Evolutionary conservation across 2,797 vertebrate species (phyloP), one percentile per base, ranked within the genome.

Genomic region (Remorina albescens): DNA sequence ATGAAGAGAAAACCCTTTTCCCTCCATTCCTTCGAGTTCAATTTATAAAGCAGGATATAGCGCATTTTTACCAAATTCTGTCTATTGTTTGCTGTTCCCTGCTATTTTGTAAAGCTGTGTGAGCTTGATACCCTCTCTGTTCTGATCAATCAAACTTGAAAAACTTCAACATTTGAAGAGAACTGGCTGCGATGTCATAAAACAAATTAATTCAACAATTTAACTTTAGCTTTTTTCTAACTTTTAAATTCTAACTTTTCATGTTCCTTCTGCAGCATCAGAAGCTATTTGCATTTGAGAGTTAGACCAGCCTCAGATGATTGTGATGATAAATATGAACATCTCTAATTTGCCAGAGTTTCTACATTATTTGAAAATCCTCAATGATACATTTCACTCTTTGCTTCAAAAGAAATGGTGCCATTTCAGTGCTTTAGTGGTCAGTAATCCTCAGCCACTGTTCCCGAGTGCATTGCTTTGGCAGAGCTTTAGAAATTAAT

Each of bases 331-430:
- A 32, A 47, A 42, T 18, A 30, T n/a, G n/a, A 41, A 49, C 36
- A 59, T 63, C 47, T 25, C 16, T 47, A 44, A 71, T 64, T 67
- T 68, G 37, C 23, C 59, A 41, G 10, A 61, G 28, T 53, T 6
- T 6, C n/a, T 6, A 55, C 34, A 50, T 65, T 19, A 41, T 3
- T 16, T 39, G 19, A 39, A 28, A 26, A 34, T 46, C 6, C 34
- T 11, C 18, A 1, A 13, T 34, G 32, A 28, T 50, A 28, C 8
- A 37, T 49, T 65, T 59, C 41, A 57, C 36, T 46, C 32, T 23
- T 54, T 62, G 32, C n/a, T 65, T 73, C 9, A 23, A 56, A 42
- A 61, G 12, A 67, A 67, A 60, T 55, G 25, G 13, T 34, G 11
- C 9, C 3, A 34, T 62, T 65, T 32, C n/a, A 13, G 11, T 41